These are phyloP conservation scores for Siphamia tubifer DNA, from an alignment of 2,113 vertebrate genomes.

Conservation along the genomic window DNA sequence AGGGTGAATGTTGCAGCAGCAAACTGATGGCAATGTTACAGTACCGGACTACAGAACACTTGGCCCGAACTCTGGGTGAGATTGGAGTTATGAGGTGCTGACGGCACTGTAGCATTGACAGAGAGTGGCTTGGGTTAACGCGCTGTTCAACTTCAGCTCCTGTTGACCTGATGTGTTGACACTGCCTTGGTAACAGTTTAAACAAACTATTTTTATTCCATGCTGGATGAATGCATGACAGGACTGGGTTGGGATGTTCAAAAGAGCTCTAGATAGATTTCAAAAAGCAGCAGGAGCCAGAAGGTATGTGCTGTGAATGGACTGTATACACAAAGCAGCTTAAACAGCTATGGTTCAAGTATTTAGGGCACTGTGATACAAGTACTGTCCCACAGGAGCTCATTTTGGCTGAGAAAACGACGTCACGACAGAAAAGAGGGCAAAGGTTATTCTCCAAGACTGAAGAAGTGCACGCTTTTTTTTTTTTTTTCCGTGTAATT, in stretches of 20 bases:
- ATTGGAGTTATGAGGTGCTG: constrained; percentile 56
- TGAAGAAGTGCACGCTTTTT: too few species aligned
- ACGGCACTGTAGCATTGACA: constrained; percentile 15
- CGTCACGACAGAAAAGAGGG: neutral
- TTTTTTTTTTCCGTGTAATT: too few species aligned
- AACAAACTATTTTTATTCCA: constrained; percentile 72
- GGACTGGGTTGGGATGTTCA: constrained; percentile 39
- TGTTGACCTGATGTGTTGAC: constrained; percentile 75
- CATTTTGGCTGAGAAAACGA: too few species aligned
- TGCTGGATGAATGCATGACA: constrained; percentile 38
- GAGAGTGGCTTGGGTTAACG: constrained; percentile 13
- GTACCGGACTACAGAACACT: constrained; percentile 34
- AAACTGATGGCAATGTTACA: constrained; percentile 7
- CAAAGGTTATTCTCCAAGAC: neutral
- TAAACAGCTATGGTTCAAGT: constrained; percentile 22
- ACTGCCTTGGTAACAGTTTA: constrained; percentile 75
- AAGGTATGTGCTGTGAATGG: constrained; percentile 39
- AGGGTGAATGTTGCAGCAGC: constrained; percentile 32
- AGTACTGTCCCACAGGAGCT: neutral
- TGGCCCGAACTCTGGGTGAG: constrained; percentile 28
- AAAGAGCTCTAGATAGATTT: constrained; percentile 49
- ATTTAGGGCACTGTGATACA: constrained; percentile 46
- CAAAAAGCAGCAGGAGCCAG: constrained; percentile 41
- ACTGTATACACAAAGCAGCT: constrained; percentile 45
- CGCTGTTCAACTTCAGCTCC: constrained; percentile 65